Base-by-base conservation (phyloP, 1,140 invertebrate genomes). In the Agraylea sexmaculata region DNA sequence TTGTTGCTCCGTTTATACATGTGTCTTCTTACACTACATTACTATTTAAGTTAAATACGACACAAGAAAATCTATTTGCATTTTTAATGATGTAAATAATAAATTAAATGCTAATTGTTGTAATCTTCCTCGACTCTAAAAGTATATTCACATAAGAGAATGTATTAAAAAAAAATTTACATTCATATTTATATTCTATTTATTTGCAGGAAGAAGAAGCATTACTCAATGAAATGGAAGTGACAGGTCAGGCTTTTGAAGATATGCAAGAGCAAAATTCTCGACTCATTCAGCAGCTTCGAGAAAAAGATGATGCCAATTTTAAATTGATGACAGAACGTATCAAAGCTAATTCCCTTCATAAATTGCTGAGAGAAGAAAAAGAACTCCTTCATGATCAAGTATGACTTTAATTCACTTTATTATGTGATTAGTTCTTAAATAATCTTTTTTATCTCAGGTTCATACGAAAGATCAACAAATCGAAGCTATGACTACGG, bases 251-350 rank as follows among this genome's bases (percentile, higher is more conserved):
- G 64, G 95, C 95, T 0, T 98, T 96, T 59, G 94, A 99, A 65
- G 93, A 98, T 55, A 96, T 98, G 91, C 93, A 98, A 63, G 93
- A 98, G 56, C 92, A 98, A 62, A 99, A 99, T 67, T 89, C 88
- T 0, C 68, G 94, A 19, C 70, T 99, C 8, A 87, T 99, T 35
- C 91, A 97, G 53, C 93, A 98, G 60, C 64, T 99, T 12, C 68
- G 90, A 2, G 94, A 99, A 58, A 99, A 98, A 55, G 95, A 99
- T 60, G 94, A 99, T 59, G 93, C 94, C 2, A 99, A 99, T 65
- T 97, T 99, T 55, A 99, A 99, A 65, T 75, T 99, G 0, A 98
- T 99, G 92, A 92, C 91, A 0, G 95, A 99, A 55, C 62, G 89
- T 37, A 97, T 97, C 36, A 97, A 98, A 62, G 88, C 91, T 4